Percentiles rank a stretch among this genome's conserved stretches.
phyloP scores from a whole-genome alignment of 2,113 vertebrate species.

The Asarcornis scutulata region DNA sequence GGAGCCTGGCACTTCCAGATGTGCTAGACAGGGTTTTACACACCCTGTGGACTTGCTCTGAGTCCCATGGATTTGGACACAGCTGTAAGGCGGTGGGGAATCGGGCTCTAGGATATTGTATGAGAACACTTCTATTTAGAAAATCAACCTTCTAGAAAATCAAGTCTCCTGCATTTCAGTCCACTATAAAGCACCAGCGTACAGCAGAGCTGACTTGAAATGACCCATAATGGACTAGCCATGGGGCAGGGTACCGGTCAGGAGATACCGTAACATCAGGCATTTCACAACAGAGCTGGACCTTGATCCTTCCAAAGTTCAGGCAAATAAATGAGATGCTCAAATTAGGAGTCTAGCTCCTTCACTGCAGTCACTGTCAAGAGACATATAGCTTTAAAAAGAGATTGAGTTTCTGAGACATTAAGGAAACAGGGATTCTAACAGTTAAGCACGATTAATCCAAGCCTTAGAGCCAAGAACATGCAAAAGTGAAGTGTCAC shows the following conservation, averaged over 20 bases:
- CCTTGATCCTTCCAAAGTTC: background rate
- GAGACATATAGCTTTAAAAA: background rate
- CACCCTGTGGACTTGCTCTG: background rate
- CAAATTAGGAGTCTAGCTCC: rapidly evolving
- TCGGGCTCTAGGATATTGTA: background rate
- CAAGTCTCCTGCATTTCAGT: too few relatives aligned
- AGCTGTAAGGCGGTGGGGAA: background rate
- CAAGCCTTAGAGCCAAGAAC: background rate
- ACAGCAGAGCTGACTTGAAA: background rate
- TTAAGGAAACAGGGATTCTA: background rate
- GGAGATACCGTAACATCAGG: background rate
- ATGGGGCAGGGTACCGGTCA: background rate
- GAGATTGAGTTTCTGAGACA: background rate
- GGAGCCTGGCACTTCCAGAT: background rate
- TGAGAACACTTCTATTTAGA: background rate
- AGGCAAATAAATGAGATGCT: background rate
- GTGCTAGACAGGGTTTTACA: background rate
- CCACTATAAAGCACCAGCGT: rapidly evolving
- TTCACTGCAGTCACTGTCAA: background rate
- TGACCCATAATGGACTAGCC: rapidly evolving
- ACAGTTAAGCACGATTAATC: background rate
- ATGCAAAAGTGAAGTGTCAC: background rate
- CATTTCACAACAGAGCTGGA: background rate
- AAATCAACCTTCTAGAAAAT: too few relatives aligned
- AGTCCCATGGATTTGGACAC: background rate